Percentiles rank a stretch among this genome's conserved stretches.
phyloP scores from a whole-genome alignment of 2,113 vertebrate species.

The Anser cygnoides region DNA sequence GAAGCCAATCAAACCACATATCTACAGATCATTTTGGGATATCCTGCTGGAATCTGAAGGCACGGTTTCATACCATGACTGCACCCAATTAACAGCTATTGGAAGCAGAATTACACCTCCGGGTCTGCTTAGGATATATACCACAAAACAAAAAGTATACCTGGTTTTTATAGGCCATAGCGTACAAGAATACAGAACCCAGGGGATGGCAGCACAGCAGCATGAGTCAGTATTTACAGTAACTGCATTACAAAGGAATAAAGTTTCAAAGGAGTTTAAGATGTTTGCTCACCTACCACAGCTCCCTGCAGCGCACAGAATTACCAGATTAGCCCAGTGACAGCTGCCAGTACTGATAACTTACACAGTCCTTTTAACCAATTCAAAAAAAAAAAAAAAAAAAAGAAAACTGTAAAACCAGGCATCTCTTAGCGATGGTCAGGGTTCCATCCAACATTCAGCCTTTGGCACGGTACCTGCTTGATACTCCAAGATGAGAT shows the following conservation, averaged over 20 bases:
- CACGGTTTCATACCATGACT: background rate
- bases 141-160: background rate
- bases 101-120: background rate
- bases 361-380: background rate
- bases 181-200: background rate
- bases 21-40: background rate
- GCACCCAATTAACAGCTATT: background rate
- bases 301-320: background rate
- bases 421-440: background rate
- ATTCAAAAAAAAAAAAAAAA: background rate
- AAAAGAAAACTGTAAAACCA: background rate
- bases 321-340: background rate
- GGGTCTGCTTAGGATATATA: background rate
- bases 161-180: background rate
- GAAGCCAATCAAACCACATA: background rate
- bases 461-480: conserved; percentile 79
- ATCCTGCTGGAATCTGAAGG: background rate
- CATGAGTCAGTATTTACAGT: background rate
- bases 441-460: background rate
- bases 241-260: background rate
- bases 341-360: background rate
- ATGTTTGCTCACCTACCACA: background rate
- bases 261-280: background rate
- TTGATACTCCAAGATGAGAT: conserved; percentile 97
- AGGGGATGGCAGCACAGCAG: background rate